Base-by-base conservation (phyloP, 2,113 vertebrate genomes). In the Amblyornis subalaris region DNA sequence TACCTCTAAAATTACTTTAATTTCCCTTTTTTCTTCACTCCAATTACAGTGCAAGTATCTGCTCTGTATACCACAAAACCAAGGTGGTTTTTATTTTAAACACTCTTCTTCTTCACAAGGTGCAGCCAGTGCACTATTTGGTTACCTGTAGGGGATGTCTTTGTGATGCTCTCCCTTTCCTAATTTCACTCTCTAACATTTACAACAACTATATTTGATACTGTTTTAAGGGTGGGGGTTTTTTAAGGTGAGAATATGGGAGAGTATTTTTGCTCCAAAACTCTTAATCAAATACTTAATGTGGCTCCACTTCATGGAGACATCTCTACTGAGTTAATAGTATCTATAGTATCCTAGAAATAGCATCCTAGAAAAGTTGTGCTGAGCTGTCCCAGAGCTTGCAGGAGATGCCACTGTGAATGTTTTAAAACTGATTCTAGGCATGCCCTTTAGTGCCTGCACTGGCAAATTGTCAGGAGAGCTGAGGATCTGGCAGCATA, bases 131-230 rank as follows among this genome's bases (percentile, higher is more conserved):
- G 35, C 23, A 42, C 26, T 40, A 24, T 24, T 65, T 6, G 1
- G 7, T 55, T 61, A 72, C 17, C 11, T 38, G 25, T 0, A 4
- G 24, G 24, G 22, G 40, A 38, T n/a, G 6, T 54, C 29, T 77
- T 25, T 45, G 47, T 2, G 1, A 38, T 42, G 28, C 4, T 54
- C 8, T 33, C 12, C 19, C 24, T 58, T 85, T 45, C 40, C 44
- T 24, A n/a, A 60, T 14, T 66, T 26, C 20, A 15, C 14, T 51
- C 36, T 44, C 17, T 29, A 72, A 26, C 13, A 25, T 26, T 60
- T 29, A 31, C 0, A 3, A 11, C 23, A 50, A 8, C 17, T 16
- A 23, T 0, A 0, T 48, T 48, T 44, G 20, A 55, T 60, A 17
- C 16, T 42, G 9, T 5, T 85, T 55, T 23, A 64, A 66, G 18